These are phyloP conservation scores for Trypoxylon attenuatum DNA, from an alignment of 2,888 invertebrate species.

Conservation along the genomic window DNA sequence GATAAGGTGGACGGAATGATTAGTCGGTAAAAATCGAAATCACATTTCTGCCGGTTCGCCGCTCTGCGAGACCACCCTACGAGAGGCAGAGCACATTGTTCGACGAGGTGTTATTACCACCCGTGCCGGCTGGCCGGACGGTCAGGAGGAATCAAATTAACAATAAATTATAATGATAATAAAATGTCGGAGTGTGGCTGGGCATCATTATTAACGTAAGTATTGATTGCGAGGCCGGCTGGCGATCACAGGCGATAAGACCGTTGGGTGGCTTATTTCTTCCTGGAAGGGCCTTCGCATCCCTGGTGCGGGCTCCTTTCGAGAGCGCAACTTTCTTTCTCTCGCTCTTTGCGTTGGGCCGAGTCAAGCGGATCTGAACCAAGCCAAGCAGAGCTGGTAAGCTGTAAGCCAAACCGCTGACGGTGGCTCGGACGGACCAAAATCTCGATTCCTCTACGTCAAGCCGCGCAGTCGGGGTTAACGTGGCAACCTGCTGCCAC, in stretches of 20 bases:
- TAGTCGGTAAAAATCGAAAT: constrained; percentile 11
- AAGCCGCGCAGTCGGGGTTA: constrained; percentile 50
- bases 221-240: constrained; percentile 59
- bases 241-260: constrained; percentile 57
- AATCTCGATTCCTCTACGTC: constrained; percentile 58
- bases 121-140: constrained; percentile 33
- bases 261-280: constrained; percentile 42
- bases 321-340: constrained; percentile 12
- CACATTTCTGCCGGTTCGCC: neutral
- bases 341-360: constrained; percentile 8
- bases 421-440: constrained; percentile 48
- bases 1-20: neutral
- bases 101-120: constrained; percentile 55
- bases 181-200: constrained; percentile 59
- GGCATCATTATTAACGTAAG: constrained; percentile 64
- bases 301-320: constrained; percentile 20
- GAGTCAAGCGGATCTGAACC: too few species aligned
- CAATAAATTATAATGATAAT: constrained; percentile 67
- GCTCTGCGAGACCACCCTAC: neutral
- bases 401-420: too few species aligned
- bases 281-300: constrained; percentile 53
- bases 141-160: constrained; percentile 53
- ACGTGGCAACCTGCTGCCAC: constrained; percentile 56
- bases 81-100: constrained; percentile 47
- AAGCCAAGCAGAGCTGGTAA: too few species aligned